A percentile compares a stretch with the other conserved stretches of the same genome.
phyloP scores from a whole-genome alignment of 2,113 vertebrate genomes.

The Ramphastos sulfuratus region DNA sequence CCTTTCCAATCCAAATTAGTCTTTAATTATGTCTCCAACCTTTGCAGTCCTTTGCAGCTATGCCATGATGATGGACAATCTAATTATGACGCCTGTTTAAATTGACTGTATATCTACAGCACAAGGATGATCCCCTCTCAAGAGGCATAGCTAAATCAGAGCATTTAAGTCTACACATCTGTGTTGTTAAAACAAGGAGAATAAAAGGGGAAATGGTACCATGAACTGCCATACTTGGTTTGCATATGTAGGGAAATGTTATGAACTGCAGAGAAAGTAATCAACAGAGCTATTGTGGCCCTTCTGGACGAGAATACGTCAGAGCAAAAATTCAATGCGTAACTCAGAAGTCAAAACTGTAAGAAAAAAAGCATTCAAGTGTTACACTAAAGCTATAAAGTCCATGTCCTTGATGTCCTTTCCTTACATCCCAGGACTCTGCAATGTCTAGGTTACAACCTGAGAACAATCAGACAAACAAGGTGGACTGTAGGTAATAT shows the following conservation, averaged over 20 bases:
- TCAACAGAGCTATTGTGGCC: not conserved
- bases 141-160: not conserved
- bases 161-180: not conserved
- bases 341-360: constrained; percentile 33
- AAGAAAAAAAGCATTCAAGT: constrained; percentile 13
- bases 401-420: not conserved
- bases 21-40: not conserved
- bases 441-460: not conserved
- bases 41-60: not conserved
- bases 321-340: not conserved
- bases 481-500: not conserved
- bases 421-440: not conserved
- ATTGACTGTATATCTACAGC: not conserved
- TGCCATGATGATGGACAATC: not conserved
- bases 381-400: constrained; percentile 10
- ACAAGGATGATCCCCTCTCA: not conserved
- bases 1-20: not conserved
- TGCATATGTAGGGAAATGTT: not conserved
- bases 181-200: not conserved
- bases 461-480: not conserved
- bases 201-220: not conserved
- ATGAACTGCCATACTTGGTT: not conserved
- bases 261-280: not conserved
- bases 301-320: not conserved
- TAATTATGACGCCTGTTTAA: not conserved